Conservation (phyloP, 2,113 vertebrate species). For the Pipa parva region DNA sequence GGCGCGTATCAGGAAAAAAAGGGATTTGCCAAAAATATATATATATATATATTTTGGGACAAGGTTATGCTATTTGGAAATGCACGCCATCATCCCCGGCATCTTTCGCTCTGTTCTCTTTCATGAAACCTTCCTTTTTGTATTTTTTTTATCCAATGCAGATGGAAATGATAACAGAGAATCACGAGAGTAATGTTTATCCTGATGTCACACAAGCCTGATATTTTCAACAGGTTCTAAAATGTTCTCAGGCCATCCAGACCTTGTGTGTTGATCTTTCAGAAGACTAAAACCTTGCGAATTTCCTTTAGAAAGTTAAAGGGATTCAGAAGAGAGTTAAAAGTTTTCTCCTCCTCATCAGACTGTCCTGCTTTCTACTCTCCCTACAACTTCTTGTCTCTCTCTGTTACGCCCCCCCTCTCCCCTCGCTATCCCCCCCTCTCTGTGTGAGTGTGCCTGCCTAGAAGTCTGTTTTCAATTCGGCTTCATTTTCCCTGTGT, state of each 20-base stretch:
- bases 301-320: no score
- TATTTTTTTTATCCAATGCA: not conserved
- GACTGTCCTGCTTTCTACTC: slow-evolving; percentile 14
- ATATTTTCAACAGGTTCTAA: no score
- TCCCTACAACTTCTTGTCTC: slow-evolving; percentile 9
- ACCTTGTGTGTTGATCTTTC: no score
- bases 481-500: slow-evolving; percentile 39
- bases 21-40: slow-evolving; percentile 4
- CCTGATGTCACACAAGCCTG: no score
- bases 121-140: not conserved
- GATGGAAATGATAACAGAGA: not conserved
- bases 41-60: not conserved
- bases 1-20: slow-evolving; percentile 3
- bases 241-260: no score
- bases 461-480: slow-evolving; percentile 53
- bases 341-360: not conserved
- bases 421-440: slow-evolving; percentile 17
- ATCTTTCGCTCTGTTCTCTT: not conserved
- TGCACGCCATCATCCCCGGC: not conserved
- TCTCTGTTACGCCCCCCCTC: slow-evolving; percentile 7
- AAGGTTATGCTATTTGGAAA: not conserved
- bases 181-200: no score
- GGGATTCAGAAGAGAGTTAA: not conserved
- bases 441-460: slow-evolving; percentile 31
- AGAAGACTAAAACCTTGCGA: no score